Evolutionary conservation across 37 sponge, comb jelly and placozoan species (phyloP), one percentile per base, ranked within the genome.

Genomic region (Geodia barretti): DNA sequence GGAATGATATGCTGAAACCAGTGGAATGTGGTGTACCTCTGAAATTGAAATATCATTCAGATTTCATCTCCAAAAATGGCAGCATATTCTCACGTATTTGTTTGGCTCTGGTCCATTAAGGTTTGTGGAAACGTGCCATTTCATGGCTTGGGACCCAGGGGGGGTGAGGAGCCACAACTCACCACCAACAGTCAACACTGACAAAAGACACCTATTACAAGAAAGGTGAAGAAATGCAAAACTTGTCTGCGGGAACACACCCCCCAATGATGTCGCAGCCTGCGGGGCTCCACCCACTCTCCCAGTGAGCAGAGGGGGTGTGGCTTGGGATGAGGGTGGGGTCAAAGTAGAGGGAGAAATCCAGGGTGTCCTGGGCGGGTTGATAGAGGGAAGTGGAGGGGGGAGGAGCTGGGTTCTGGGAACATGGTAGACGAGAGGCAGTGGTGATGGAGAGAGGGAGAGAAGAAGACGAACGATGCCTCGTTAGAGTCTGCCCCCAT

Each of bases 191-290:
- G 54, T 47, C 14, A 47, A 14, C 5, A 37, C 34, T 36, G 39
- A 70, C 33, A 33, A 70, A 20, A 72, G 26, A 41, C 14, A 41
- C 42, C 36, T 72, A 34, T 29, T 31, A 33, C 35, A 37, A 39
- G 41, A 20, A 41, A 39, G 4, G 30, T 35, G 20, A 73, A 24
- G 21, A 73, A 5, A n/a, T 5, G 25, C 28, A 43, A 41, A 29
- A n/a, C 65, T 26, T 29, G 11, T 19, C 60, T 20, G 8, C 5
- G 5, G 17, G 23, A 1, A 34, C 80, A 34, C 72, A 81, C 81
- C 81, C 81, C 59, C 81, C 73, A 29, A 81, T n/a, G 36, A 33
- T 41, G 30, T 34, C 60, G 41, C 62, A 81, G 20, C 81, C 81
- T 26, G 64, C 73, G 39, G 81, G 81, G 9, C 59, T 62, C 81